These are phyloP conservation scores for Ormyrus thymus DNA, from an alignment of 2,888 invertebrate species.

Conservation along the genomic window DNA sequence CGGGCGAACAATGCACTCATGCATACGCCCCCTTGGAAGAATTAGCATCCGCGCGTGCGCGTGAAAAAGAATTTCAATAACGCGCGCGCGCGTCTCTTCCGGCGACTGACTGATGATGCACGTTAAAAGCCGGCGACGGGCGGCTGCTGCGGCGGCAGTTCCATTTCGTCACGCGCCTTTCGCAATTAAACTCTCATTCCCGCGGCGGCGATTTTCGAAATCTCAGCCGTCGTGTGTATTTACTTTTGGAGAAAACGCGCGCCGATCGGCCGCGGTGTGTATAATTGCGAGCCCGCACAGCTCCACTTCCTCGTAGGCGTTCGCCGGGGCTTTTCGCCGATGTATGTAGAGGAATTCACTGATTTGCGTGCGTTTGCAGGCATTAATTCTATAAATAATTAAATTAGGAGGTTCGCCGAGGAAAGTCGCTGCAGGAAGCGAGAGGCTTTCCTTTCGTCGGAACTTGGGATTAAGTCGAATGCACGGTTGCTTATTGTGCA, in stretches of 20 bases:
- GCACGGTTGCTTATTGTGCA: too few relatives aligned
- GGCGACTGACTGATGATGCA: conserved; percentile 36
- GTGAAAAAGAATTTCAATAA: conserved; percentile 15
- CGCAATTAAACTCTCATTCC: conserved; percentile 42
- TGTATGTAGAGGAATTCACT: neutral
- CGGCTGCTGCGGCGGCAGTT: neutral
- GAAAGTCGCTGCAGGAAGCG: too few relatives aligned
- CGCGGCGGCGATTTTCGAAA: conserved; percentile 10
- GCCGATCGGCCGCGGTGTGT: neutral
- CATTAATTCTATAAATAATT: too few relatives aligned
- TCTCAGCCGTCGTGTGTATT: conserved; percentile 12
- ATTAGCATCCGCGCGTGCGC: neutral
- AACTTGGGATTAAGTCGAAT: too few relatives aligned
- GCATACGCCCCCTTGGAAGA: neutral
- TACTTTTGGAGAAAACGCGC: conserved; percentile 36
- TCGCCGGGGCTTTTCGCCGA: neutral
- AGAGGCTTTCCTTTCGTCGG: too few relatives aligned
- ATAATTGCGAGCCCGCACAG: conserved; percentile 5
- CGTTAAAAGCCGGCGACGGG: neutral
- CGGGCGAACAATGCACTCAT: too few relatives aligned
- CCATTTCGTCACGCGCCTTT: conserved; percentile 29
- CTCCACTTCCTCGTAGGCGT: conserved; percentile 3
- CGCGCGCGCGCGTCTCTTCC: conserved; percentile 9
- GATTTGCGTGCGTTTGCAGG: too few relatives aligned
- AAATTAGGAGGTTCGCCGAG: too few relatives aligned